phyloP scores from a whole-genome alignment of 1,140 invertebrate genomes.

The Musca vetustissima region DNA sequence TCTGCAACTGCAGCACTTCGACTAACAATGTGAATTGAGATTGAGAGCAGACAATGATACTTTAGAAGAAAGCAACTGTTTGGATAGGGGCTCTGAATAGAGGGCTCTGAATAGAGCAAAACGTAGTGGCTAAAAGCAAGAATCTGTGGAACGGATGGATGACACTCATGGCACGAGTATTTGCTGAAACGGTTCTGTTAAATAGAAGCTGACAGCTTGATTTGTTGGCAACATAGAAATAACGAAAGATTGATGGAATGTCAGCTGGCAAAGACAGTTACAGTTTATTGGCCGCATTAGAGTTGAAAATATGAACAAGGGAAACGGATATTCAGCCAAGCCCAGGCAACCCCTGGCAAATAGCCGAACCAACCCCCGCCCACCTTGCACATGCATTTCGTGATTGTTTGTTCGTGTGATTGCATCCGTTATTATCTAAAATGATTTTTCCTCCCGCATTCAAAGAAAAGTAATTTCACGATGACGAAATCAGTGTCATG shows the following conservation, averaged over 20 bases:
- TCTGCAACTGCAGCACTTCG: slow-evolving; percentile 11
- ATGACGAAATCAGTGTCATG: no score
- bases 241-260: slow-evolving; percentile 19
- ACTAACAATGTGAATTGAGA: slow-evolving; percentile 23
- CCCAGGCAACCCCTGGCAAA: no score
- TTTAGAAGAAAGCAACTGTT: slow-evolving; percentile 5
- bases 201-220: slow-evolving; percentile 23
- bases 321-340: no score
- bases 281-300: slow-evolving; percentile 24
- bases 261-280: slow-evolving; percentile 23
- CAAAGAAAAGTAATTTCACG: no score
- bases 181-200: slow-evolving; percentile 22
- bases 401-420: no score
- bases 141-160: neutral
- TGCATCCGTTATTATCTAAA: no score
- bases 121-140: no score
- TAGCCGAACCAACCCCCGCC: no score
- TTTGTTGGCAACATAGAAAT: slow-evolving; percentile 23
- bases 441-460: no score
- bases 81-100: no score
- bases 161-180: slow-evolving; percentile 9
- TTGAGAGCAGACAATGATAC: slow-evolving; percentile 19
- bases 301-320: slow-evolving; percentile 13
- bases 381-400: no score
- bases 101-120: no score